Evolutionary conservation across 2,113 vertebrate species (phyloP).

Genomic region (Heterocephalus glaber): DNA sequence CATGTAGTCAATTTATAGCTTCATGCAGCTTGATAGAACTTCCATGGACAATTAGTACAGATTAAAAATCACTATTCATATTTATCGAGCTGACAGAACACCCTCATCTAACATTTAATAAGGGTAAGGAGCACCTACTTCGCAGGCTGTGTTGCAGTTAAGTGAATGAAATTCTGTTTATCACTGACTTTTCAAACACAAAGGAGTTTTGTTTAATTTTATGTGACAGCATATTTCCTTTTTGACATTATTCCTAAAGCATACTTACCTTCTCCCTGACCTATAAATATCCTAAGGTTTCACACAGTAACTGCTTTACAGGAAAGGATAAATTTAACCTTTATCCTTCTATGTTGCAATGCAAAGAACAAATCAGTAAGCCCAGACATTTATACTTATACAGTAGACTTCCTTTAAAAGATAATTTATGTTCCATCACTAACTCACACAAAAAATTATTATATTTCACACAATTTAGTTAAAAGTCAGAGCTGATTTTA

Average conservation of each 20-base stretch:
- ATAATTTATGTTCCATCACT: background rate
- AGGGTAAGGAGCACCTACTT: background rate
- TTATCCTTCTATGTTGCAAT: slow-evolving; percentile 22
- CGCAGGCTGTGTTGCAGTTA: background rate
- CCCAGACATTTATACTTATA: background rate
- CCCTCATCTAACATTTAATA: background rate
- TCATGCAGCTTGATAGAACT: background rate
- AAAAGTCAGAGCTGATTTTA: background rate
- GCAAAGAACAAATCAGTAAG: slow-evolving; percentile 4
- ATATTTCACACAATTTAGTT: slow-evolving; percentile 38
- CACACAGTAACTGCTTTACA: background rate
- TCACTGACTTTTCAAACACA: slow-evolving; percentile 38
- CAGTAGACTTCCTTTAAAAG: slow-evolving; percentile 28
- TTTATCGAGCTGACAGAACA: background rate
- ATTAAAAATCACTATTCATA: slow-evolving; percentile 15
- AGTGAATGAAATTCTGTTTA: slow-evolving; percentile 45
- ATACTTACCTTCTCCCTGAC: slow-evolving; percentile 65
- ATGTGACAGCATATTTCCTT: slow-evolving; percentile 60
- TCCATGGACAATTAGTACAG: background rate
- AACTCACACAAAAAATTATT: background rate
- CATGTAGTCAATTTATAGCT: background rate
- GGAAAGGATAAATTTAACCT: slow-evolving; percentile 36
- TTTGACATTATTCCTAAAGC: slow-evolving; percentile 34
- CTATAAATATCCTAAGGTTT: slow-evolving; percentile 51
- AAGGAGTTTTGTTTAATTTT: slow-evolving; percentile 69